Base-by-base conservation (phyloP, 2,113 vertebrate species). In the Dipodomys spectabilis region DNA sequence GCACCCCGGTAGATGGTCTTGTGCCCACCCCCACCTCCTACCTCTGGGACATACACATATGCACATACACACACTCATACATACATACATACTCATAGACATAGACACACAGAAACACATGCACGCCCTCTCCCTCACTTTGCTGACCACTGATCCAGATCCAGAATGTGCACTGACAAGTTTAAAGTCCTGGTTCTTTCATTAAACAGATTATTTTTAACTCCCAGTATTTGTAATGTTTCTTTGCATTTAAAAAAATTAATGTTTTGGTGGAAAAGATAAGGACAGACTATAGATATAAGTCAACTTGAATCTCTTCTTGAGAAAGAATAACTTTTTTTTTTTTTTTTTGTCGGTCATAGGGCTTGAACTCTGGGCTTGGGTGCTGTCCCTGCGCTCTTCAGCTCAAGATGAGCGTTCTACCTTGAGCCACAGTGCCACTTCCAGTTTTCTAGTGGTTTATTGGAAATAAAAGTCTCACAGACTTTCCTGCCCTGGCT, bases 61-160 rank as follows among this genome's bases (percentile, higher is more conserved):
- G 60, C 20, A 9, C 49, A 49, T 49, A 49, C 12, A 49, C 9
- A 12, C 49, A 49, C 12, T 11, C 49, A 49, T 9, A 49, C 12
- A 49, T 49, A 49, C 8, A 49, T 4, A 49, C 49, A 49, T 5
- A 49, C 5, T 12, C 12, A 49, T 10, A 49, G 49, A 49, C 12
- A 49, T 49, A 49, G 49, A 49, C 49, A 49, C 49, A 49, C 49
- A 49, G 49, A 49, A 49, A 49, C 49, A 49, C 12, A 49, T 49
- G 49, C 12, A 49, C 49, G 9, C 8, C 49, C 49, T 49, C 49
- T 49, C 49, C 57, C 64, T 92, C 62, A 82, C 85, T 96, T 83
- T 95, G 81, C 74, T 96, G 89, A 94, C 77, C 53, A 77, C 62
- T 95, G 95, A 84, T 86, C 75, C 85, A 91, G 95, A 84, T 86